Conservation (phyloP, 2,888 invertebrate species). For the Dryomyza anilis region DNA sequence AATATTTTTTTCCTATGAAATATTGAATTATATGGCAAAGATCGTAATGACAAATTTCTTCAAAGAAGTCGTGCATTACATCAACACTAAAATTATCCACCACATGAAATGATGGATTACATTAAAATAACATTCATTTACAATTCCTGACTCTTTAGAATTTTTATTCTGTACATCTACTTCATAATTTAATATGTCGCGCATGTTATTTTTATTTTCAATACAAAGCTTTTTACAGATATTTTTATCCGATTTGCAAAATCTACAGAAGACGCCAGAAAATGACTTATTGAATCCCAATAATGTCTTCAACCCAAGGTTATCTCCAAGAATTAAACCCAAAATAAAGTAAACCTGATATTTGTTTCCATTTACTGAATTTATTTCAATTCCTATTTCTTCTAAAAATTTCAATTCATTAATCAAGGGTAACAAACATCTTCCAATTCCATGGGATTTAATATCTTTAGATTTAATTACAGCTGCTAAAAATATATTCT, state of each 20-base stretch:
- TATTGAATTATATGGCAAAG: slow-evolving; percentile 4
- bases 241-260: slow-evolving; percentile 12
- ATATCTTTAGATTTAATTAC: slow-evolving; percentile 19
- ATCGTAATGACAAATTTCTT: neutral
- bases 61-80: neutral
- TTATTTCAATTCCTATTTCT: slow-evolving; percentile 7
- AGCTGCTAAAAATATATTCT: slow-evolving; percentile 19
- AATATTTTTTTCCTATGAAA: neutral
- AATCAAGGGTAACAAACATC: slow-evolving; percentile 9
- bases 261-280: slow-evolving; percentile 11
- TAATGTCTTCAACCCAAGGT: too few relatives aligned
- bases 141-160: slow-evolving; percentile 2
- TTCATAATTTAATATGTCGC: neutral
- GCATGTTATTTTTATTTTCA: neutral
- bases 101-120: slow-evolving; percentile 7
- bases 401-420: slow-evolving; percentile 8
- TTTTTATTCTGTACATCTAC: neutral
- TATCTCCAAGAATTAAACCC: too few relatives aligned
- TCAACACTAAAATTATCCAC: neutral
- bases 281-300: slow-evolving; percentile 15
- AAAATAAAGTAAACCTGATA: slow-evolving; percentile 15
- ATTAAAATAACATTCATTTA: slow-evolving; percentile 4
- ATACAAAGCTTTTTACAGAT: slow-evolving; percentile 10
- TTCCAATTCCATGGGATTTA: slow-evolving; percentile 9
- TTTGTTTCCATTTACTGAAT: slow-evolving; percentile 7